Conservation (phyloP, 2,888 invertebrate species). For the Apodemia mormo region DNA sequence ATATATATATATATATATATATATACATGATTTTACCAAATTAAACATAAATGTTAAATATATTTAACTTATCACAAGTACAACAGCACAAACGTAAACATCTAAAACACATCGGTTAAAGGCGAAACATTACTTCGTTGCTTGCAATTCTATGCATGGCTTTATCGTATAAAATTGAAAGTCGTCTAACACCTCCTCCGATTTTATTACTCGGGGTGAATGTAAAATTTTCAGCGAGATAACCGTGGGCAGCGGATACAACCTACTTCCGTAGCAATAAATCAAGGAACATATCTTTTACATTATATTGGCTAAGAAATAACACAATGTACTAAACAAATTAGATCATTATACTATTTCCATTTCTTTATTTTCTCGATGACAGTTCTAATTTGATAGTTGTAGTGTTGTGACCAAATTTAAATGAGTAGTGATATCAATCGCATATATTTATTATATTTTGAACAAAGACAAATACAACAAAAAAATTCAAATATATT, state of each 20-base stretch:
- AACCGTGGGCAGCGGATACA: slow-evolving; percentile 41
- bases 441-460: too few species aligned
- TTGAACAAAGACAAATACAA: too few species aligned
- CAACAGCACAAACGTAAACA: not conserved
- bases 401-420: too few species aligned
- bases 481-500: too few species aligned
- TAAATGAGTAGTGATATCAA: too few species aligned
- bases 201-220: slow-evolving; percentile 18
- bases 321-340: slow-evolving; percentile 9
- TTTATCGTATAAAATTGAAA: slow-evolving; percentile 14
- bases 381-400: too few species aligned
- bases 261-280: slow-evolving; percentile 37
- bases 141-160: not conserved
- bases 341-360: not conserved
- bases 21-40: too few species aligned
- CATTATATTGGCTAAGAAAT: slow-evolving; percentile 21
- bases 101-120: not conserved
- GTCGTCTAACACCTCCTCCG: slow-evolving; percentile 9
- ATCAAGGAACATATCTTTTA: slow-evolving; percentile 10
- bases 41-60: too few species aligned
- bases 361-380: too few species aligned
- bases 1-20: too few species aligned
- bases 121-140: not conserved
- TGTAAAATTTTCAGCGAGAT: slow-evolving; percentile 31
- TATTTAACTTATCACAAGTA: too few species aligned